phyloP scores from a whole-genome alignment of 2,113 vertebrate species.

The Ammospiza caudacuta region DNA sequence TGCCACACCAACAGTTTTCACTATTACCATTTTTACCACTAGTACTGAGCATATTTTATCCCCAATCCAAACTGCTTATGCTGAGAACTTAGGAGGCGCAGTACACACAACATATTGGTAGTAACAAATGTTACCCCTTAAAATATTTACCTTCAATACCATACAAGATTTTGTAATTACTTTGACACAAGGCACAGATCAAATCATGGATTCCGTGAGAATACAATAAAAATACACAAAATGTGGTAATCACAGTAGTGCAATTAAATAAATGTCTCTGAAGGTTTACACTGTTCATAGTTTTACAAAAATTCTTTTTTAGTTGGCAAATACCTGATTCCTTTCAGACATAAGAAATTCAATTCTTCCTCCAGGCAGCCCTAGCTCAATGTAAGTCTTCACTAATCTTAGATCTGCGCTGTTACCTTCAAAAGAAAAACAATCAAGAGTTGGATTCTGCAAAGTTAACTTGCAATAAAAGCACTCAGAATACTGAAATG shows the following conservation, averaged over 20 bases:
- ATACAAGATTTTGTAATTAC: not conserved
- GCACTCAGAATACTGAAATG: not conserved
- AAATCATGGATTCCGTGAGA: not conserved
- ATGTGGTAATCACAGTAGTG: not conserved
- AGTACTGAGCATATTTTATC: not conserved
- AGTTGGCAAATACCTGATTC: constrained; percentile 87
- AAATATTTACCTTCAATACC: not conserved
- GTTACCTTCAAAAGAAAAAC: constrained; percentile 83
- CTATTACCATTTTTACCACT: not conserved
- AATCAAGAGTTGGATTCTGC: constrained; percentile 12
- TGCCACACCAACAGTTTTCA: not conserved
- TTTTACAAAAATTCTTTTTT: not conserved
- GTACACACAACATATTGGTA: not conserved
- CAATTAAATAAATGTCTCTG: not conserved
- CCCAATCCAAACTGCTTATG: not conserved
- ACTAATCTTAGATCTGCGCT: constrained; percentile 96
- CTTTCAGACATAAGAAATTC: constrained; percentile 99
- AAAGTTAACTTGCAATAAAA: not conserved
- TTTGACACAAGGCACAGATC: not conserved
- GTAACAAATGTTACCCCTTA: not conserved
- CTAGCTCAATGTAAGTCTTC: constrained; percentile 97
- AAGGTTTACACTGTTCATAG: not conserved
- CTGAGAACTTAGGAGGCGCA: not conserved
- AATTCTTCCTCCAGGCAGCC: constrained; percentile 91
- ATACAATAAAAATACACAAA: not conserved